These are phyloP conservation scores for Eupithecia inturbata DNA, from an alignment of 2,888 invertebrate species.

Conservation along the genomic window DNA sequence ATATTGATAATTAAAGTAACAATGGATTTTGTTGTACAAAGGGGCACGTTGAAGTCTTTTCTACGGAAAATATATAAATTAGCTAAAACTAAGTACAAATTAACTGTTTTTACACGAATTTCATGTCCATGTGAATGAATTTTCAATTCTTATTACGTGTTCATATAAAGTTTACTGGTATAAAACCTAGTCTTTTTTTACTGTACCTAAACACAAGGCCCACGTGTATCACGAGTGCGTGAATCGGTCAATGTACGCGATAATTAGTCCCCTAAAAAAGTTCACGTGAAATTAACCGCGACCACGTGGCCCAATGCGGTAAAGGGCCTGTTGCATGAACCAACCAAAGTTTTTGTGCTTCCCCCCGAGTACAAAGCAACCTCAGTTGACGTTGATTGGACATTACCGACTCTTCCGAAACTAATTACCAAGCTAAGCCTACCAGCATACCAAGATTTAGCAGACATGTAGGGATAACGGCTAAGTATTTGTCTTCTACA, in stretches of 20 bases:
- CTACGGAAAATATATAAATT: neutral
- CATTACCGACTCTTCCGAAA: neutral
- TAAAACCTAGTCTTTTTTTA: neutral
- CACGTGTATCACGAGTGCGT: constrained; percentile 9
- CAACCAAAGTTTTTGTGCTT: neutral
- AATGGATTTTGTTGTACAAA: neutral
- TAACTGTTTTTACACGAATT: neutral
- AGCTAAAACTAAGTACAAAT: neutral
- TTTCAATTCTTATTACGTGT: neutral
- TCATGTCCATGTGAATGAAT: neutral
- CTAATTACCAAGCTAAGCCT: neutral
- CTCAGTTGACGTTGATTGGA: constrained; percentile 3
- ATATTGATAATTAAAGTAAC: constrained; percentile 1
- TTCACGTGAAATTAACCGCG: constrained; percentile 8
- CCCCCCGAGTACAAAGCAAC: neutral
- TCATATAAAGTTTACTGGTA: neutral
- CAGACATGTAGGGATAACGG: neutral
- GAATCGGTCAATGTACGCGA: constrained; percentile 13
- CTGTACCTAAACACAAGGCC: neutral
- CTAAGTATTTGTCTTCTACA: neutral
- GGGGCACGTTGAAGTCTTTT: neutral
- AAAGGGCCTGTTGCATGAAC: constrained; percentile 11
- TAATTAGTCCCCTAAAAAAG: constrained; percentile 14
- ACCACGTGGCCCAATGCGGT: neutral
- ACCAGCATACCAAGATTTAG: neutral